These are phyloP conservation scores for Pelvicachromis taeniatus DNA, from an alignment of 2,113 vertebrate genomes.

Conservation along the genomic window DNA sequence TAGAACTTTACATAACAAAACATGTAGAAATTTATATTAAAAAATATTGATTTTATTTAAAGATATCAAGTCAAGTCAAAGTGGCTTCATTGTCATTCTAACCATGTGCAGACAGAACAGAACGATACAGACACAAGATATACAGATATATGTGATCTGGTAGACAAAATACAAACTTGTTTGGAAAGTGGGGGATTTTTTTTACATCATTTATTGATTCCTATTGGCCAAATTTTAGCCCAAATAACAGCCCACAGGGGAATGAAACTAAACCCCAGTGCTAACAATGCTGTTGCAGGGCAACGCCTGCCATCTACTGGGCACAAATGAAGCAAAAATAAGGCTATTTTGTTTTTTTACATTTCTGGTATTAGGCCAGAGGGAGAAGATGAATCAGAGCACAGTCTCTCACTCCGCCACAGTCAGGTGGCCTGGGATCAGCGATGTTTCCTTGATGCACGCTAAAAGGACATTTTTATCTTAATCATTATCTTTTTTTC, in stretches of 20 bases:
- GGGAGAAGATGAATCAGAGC: slow-evolving; percentile 44
- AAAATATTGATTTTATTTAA: background rate
- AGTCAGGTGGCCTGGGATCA: slow-evolving; percentile 42
- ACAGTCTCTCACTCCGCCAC: slow-evolving; percentile 22
- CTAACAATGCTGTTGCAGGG: slow-evolving; percentile 1
- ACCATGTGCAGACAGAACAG: too few relatives aligned
- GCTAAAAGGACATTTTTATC: slow-evolving; percentile 1
- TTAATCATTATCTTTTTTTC: background rate
- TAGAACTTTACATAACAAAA: background rate
- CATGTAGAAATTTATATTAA: background rate
- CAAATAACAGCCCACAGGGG: background rate
- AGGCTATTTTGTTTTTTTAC: slow-evolving; percentile 1
- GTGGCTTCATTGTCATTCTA: too few relatives aligned
- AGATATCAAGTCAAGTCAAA: background rate
- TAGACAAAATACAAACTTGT: background rate
- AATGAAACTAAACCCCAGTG: background rate
- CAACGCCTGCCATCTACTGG: slow-evolving; percentile 66
- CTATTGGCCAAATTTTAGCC: background rate
- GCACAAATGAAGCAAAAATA: background rate
- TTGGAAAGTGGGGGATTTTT: background rate
- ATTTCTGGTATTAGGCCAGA: slow-evolving; percentile 19
- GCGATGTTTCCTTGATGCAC: slow-evolving; percentile 12
- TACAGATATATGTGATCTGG: background rate
- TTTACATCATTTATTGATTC: background rate
- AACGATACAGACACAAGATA: too few relatives aligned